Base-by-base conservation (phyloP, 2,113 vertebrate species). In the Cathartes aura region DNA sequence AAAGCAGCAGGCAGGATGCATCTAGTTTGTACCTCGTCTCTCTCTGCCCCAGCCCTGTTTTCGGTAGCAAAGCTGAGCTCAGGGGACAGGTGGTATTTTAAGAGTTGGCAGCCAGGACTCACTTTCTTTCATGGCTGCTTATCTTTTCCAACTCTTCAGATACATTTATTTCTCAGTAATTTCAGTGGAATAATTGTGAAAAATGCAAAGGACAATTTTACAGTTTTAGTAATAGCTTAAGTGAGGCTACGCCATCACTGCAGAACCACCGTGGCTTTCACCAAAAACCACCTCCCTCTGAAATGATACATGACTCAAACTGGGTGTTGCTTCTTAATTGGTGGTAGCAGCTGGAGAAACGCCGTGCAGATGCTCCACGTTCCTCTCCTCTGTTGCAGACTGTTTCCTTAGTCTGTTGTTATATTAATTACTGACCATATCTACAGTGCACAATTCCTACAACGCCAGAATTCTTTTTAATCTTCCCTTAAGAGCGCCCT, bases 251-350 rank as follows among this genome's bases (percentile, higher is more conserved):
- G 3, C 30, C 15, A 11, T 43, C 13, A 4, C 78, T 82, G 74
- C 40, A 32, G 82, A 56, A 23, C n/a, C 45, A 23, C 38, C 0
- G 0, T 12, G 58, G 58, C 43, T 75, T 64, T 71, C 23, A 20
- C 76, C 52, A 62, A 38, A 32, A 32, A 3, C 6, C 52, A 15
- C 38, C 47, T 83, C n/a, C 40, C 67, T 50, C 47, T 60, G 47
- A 42, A 52, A 34, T 2, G 34, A 26, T 21, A 7, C 1, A 0
- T 20, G 53, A 26, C 63, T 68, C 58, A 56, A 1, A 26, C 26
- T 0, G 0, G 40, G 15, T 40, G 23, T 34, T 88, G 85, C 63
- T 15, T 15, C 80, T 68, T 52, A 38, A 9, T 8, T 74, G 79
- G 38, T n/a, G 52, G 38, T 12, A 55, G 24, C 66, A 75, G 53